Evolutionary conservation across 2,113 vertebrate genomes (phyloP).

Genomic region (Tragelaphus buxtoni): DNA sequence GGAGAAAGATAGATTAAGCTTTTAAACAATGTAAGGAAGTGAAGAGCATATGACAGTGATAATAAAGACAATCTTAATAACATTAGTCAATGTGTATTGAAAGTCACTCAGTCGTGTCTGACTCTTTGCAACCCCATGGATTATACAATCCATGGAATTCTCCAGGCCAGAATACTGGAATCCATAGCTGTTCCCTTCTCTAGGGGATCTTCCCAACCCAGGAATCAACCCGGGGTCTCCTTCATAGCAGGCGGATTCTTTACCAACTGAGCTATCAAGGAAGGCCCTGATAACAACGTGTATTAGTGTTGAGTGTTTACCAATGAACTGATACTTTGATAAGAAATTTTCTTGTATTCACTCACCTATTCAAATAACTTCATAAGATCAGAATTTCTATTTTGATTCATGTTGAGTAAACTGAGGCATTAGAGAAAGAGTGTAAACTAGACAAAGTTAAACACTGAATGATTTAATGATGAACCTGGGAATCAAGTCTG

Average conservation of each 20-base stretch:
- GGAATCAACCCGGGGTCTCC: background rate
- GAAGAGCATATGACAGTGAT: background rate
- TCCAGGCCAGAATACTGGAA: background rate
- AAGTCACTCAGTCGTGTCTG: rapidly evolving
- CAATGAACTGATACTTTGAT: background rate
- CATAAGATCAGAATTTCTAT: background rate
- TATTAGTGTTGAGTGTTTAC: background rate
- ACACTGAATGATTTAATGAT: background rate
- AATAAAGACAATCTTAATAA: background rate
- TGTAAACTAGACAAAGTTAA: background rate
- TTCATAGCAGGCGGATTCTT: background rate
- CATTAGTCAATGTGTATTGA: background rate
- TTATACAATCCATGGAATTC: background rate
- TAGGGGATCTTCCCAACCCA: background rate
- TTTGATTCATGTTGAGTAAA: background rate
- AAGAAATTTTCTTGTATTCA: background rate
- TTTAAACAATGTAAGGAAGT: background rate
- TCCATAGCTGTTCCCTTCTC: background rate
- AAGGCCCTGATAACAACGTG: background rate
- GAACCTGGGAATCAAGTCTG: too few species aligned
- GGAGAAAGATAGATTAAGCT: background rate
- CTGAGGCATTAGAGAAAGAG: background rate
- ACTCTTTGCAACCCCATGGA: background rate
- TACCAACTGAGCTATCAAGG: background rate
- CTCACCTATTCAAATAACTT: background rate